Evolutionary conservation across 2,797 vertebrate genomes (phyloP).

Genomic region (Rallus crepitans): DNA sequence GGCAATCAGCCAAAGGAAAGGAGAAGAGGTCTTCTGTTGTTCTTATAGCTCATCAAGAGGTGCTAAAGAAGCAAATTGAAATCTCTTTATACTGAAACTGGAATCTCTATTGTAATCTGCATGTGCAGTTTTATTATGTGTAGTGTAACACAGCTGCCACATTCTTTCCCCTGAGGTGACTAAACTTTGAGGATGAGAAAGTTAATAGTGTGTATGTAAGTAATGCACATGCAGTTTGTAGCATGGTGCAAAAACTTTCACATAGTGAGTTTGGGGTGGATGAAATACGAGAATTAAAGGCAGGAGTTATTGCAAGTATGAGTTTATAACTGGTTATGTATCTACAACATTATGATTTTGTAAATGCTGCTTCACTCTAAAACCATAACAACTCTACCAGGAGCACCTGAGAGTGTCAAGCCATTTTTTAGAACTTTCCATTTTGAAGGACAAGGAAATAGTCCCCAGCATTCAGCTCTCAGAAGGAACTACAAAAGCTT

Average conservation of each 20-base stretch:
- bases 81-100: neutral
- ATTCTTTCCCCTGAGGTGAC: neutral
- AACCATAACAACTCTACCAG: neutral
- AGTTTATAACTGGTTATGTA: neutral
- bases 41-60: neutral
- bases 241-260: accelerated
- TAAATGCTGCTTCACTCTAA: neutral
- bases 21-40: neutral
- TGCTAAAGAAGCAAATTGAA: neutral
- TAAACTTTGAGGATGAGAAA: neutral
- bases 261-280: neutral
- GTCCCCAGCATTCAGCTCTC: neutral
- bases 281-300: neutral
- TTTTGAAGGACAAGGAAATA: neutral
- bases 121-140: neutral
- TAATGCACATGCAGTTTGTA: neutral
- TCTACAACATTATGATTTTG: neutral
- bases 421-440: neutral
- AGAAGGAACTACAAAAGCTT: neutral
- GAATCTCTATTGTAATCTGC: neutral
- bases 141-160: neutral
- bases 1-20: constrained; percentile 67
- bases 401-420: neutral
- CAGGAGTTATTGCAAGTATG: neutral
- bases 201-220: neutral